These are phyloP conservation scores for Acleris emargana DNA, from an alignment of 2,888 invertebrate genomes.

Conservation along the genomic window DNA sequence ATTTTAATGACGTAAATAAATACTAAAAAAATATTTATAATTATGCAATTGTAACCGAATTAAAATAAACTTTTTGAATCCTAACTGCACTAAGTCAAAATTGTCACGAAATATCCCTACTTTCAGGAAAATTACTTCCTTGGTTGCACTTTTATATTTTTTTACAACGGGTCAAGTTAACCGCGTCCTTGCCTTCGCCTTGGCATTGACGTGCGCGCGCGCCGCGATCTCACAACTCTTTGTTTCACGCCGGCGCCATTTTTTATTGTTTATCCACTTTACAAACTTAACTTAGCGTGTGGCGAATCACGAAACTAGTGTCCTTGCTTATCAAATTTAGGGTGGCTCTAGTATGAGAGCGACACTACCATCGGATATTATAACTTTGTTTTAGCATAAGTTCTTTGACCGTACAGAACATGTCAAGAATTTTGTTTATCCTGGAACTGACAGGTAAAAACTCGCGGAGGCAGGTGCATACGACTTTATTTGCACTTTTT, in stretches of 20 bases:
- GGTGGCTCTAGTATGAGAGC: background rate
- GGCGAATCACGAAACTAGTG: constrained; percentile 9
- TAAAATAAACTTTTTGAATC: too few relatives aligned
- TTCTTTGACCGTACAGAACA: constrained; percentile 44
- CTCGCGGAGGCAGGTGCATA: background rate
- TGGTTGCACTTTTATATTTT: background rate
- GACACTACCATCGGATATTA: background rate
- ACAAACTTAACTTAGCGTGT: constrained; percentile 39
- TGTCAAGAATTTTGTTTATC: constrained; percentile 41
- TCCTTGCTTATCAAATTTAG: background rate
- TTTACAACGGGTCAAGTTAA: constrained; percentile 16
- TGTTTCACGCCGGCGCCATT: constrained; percentile 67
- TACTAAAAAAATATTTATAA: too few relatives aligned
- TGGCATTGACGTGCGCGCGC: constrained; percentile 70
- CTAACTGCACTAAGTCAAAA: too few relatives aligned
- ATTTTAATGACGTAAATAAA: too few relatives aligned
- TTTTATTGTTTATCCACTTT: constrained; percentile 61
- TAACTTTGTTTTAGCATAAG: constrained; percentile 16
- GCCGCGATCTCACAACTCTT: constrained; percentile 69
- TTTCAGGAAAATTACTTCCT: too few relatives aligned
- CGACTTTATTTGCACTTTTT: background rate
- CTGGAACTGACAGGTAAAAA: background rate
- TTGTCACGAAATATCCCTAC: too few relatives aligned
- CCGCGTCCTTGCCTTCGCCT: constrained; percentile 71
- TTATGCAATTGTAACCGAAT: too few relatives aligned